Conservation (phyloP, 1,140 invertebrate species). For the Drosophila nigromelanica region DNA sequence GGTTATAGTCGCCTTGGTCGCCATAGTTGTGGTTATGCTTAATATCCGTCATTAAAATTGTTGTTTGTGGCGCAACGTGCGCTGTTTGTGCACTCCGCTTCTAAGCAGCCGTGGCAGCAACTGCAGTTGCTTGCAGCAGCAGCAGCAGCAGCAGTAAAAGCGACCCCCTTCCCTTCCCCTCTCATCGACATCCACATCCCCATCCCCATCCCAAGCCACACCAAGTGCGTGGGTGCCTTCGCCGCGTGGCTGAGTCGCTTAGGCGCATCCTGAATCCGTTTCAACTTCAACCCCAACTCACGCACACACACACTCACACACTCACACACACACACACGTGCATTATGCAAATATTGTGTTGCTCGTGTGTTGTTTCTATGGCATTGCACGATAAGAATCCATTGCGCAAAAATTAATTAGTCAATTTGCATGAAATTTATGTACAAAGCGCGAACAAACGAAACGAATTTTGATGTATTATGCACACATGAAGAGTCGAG, state of each 20-base stretch:
- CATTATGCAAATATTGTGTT: constrained; percentile 19
- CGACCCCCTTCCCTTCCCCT: neutral
- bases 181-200: neutral
- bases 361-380: constrained; percentile 14
- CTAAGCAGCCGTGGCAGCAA: neutral
- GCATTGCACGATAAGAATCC: constrained; percentile 76
- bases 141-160: neutral
- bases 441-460: constrained; percentile 81
- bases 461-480: constrained; percentile 59
- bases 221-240: constrained; percentile 43
- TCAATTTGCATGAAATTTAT: constrained; percentile 82
- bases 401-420: constrained; percentile 80
- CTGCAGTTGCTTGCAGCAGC: neutral
- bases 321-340: neutral
- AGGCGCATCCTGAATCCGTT: constrained; percentile 36
- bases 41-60: constrained; percentile 80
- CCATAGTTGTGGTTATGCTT: constrained; percentile 75
- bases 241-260: constrained; percentile 20
- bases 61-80: constrained; percentile 55
- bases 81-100: neutral
- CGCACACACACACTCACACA: constrained; percentile 5
- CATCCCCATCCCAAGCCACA: neutral
- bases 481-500: constrained; percentile 14
- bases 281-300: too few species aligned
- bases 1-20: constrained; percentile 13